These are phyloP conservation scores for Mormyrus lacerda DNA, from an alignment of 2,113 vertebrate species.

Conservation along the genomic window DNA sequence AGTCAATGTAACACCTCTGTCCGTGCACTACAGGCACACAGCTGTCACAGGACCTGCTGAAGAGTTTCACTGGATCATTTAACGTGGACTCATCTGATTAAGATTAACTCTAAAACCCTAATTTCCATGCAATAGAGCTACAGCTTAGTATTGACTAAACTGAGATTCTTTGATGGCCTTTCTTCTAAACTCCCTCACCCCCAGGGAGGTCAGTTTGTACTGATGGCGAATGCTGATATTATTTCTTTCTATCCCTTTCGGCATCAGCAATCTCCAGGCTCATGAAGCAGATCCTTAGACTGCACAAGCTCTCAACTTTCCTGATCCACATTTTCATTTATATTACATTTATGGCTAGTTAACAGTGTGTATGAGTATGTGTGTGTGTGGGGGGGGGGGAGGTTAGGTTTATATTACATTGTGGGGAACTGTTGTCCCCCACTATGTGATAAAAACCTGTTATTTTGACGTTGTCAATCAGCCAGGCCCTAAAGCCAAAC, in stretches of 20 bases:
- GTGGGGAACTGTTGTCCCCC: too few species aligned
- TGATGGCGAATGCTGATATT: not conserved
- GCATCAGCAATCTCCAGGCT: too few species aligned
- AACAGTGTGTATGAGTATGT: not conserved
- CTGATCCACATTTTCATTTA: not conserved
- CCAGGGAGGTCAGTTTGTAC: not conserved
- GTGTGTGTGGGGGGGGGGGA: too few species aligned
- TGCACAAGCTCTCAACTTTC: not conserved
- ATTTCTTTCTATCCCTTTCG: not conserved
- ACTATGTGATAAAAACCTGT: not conserved
- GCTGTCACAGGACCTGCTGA: not conserved
- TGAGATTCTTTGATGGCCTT: not conserved
- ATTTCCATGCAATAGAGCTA: not conserved
- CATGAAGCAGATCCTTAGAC: not conserved
- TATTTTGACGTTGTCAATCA: not conserved
- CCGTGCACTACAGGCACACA: not conserved
- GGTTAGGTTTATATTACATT: too few species aligned
- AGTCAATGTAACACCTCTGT: too few species aligned
- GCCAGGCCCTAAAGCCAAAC: too few species aligned
- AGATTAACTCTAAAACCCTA: not conserved
- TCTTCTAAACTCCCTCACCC: not conserved
- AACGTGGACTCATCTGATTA: not conserved
- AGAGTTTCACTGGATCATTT: not conserved
- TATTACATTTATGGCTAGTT: not conserved
- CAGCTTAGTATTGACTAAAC: not conserved